These are phyloP conservation scores for Phoebastria nigripes DNA, from an alignment of 2,797 vertebrate species.

Conservation along the genomic window DNA sequence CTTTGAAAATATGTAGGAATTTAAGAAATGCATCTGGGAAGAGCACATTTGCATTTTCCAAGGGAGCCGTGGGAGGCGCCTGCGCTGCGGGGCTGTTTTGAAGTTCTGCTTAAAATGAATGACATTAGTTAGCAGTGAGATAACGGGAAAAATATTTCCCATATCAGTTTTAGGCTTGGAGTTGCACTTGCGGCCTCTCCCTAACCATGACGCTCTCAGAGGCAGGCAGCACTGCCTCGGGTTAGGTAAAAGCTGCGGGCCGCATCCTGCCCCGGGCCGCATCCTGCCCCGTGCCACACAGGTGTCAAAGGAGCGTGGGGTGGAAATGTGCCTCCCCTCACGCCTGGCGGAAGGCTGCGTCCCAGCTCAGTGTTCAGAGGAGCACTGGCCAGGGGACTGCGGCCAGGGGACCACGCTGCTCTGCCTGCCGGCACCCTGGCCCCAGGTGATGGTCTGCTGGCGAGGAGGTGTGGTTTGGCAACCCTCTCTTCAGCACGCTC, in stretches of 20 bases:
- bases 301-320: neutral
- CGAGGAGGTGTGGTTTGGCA: neutral
- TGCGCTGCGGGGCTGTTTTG: neutral
- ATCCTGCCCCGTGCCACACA: fast-evolving
- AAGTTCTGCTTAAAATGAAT: constrained; percentile 43
- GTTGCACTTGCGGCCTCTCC: neutral
- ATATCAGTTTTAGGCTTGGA: neutral
- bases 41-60: constrained; percentile 28
- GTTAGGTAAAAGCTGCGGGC: neutral
- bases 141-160: neutral
- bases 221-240: fast-evolving
- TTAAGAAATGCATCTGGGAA: constrained; percentile 31
- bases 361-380: neutral
- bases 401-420: neutral
- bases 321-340: fast-evolving
- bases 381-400: fast-evolving
- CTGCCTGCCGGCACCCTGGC: neutral
- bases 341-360: neutral
- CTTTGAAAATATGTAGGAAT: constrained; percentile 35
- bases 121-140: constrained; percentile 11
- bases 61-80: neutral
- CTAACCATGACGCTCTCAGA: fast-evolving
- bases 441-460: neutral
- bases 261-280: fast-evolving
- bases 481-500: neutral